Conservation (phyloP, 2,888 invertebrate genomes). For the Drosophila cognata region DNA sequence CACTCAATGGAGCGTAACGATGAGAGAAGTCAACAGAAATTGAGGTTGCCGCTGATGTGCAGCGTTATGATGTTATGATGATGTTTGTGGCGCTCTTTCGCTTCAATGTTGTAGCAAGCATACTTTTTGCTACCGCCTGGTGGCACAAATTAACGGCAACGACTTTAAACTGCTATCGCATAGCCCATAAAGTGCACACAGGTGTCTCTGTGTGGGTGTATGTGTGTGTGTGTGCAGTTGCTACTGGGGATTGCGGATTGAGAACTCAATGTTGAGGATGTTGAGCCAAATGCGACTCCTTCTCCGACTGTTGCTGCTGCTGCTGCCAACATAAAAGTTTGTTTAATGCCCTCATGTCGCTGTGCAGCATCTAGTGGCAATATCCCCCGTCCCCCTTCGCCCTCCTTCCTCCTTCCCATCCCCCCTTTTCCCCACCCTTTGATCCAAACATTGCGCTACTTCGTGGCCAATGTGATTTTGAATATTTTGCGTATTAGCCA, state of each 20-base stretch:
- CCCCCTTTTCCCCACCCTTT: too few species aligned
- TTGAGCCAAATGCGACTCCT: conserved; percentile 11
- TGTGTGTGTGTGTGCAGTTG: not conserved
- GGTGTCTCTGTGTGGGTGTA: conserved; percentile 24
- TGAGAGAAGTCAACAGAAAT: conserved; percentile 77
- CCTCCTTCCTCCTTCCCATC: too few species aligned
- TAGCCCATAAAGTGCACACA: conserved; percentile 69
- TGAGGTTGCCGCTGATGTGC: conserved; percentile 63
- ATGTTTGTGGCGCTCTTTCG: conserved; percentile 51
- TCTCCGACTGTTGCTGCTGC: conserved; percentile 11
- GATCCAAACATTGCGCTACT: not conserved
- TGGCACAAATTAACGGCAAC: conserved; percentile 76
- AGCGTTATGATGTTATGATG: conserved; percentile 52
- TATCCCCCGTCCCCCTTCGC: too few species aligned
- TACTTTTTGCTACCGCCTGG: conserved; percentile 48
- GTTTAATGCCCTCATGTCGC: conserved; percentile 61
- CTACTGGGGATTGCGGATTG: conserved; percentile 27
- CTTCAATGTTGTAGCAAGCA: conserved; percentile 56
- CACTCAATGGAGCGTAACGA: conserved; percentile 79
- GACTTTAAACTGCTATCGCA: conserved; percentile 74
- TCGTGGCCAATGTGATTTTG: conserved; percentile 76
- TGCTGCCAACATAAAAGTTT: conserved; percentile 69
- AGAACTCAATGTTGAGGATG: conserved; percentile 12
- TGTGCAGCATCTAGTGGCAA: conserved; percentile 21
- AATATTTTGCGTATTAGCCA: conserved; percentile 81